A percentile compares a stretch with the other conserved stretches of the same genome.
phyloP scores from a whole-genome alignment of 2,797 vertebrate species.

The Melanotaenia boesemani region DNA sequence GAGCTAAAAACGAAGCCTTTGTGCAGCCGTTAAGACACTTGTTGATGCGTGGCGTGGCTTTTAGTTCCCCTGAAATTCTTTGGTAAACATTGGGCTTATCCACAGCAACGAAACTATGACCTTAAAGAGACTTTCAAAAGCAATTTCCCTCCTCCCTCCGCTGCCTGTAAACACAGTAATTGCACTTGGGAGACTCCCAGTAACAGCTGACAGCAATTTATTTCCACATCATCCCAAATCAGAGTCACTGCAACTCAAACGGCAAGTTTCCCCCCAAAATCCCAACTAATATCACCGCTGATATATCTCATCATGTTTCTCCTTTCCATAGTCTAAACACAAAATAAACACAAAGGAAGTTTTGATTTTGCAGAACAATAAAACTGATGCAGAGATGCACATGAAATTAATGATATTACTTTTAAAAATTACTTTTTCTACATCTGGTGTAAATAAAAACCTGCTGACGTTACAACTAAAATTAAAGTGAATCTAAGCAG shows the following conservation, averaged over 20 bases:
- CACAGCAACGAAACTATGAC: constrained; percentile 86
- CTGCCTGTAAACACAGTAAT: constrained; percentile 87
- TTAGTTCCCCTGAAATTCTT: constrained; percentile 87
- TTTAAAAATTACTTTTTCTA: too few relatives aligned
- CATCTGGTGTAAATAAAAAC: too few relatives aligned
- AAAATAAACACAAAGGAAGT: background rate
- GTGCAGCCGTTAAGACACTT: constrained; percentile 86
- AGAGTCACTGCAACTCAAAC: constrained; percentile 34
- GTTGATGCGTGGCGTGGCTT: constrained; percentile 87
- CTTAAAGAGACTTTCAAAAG: constrained; percentile 85
- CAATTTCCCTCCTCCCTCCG: constrained; percentile 82
- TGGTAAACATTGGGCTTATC: constrained; percentile 90
- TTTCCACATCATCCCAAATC: constrained; percentile 58
- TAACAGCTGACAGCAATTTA: constrained; percentile 74
- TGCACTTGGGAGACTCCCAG: constrained; percentile 81
- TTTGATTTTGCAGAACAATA: too few relatives aligned
- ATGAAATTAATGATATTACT: too few relatives aligned
- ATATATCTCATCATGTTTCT: background rate
- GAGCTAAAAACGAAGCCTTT: constrained; percentile 79
- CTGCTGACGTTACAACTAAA: background rate
- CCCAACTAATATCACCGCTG: background rate
- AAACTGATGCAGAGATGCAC: too few relatives aligned
- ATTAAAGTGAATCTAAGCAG: background rate
- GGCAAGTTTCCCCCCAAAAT: background rate
- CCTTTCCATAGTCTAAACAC: background rate